Base-by-base conservation (phyloP, 2,888 invertebrate species). In the Capitulum mitella region DNA sequence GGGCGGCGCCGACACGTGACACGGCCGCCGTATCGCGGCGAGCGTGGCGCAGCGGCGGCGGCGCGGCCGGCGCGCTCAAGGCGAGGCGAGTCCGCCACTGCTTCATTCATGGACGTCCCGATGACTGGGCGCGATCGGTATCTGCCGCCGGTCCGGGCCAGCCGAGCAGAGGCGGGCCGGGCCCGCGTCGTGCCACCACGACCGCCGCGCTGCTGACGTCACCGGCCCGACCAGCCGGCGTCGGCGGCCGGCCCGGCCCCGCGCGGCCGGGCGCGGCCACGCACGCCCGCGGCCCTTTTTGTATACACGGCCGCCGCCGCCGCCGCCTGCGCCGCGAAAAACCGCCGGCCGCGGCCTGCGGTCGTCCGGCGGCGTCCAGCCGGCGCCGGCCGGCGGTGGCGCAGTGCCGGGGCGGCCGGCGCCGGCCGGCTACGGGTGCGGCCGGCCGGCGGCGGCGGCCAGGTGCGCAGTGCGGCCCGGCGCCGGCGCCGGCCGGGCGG, bases 311-410 rank as follows among this genome's bases (percentile, higher is more conserved):
- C 43, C n/a, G 43, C 34, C 12, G 26, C 34, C 75, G 22, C 75
- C 6, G 40, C 19, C 75, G 8, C 19, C n/a, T 26, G 43, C 40
- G 40, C n/a, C n/a, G n/a, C n/a, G n/a, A n/a, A n/a, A n/a, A n/a
- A n/a, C n/a, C n/a, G 75, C 19, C 43, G 40, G 1, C 88, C 92
- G 19, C 97, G 98, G 0, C 98, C 95, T 86, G n/a, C 93, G 98
- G 83, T 98, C 98, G 88, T 98, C 98, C 0, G 96, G 96, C 0
- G 87, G 99, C 0, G 97, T 97, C 0, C 99, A 98, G 0, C 97
- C 97, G 0, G 64, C 78, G 40, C 40, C 61, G 43, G 64, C 40
- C n/a, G 54, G 58, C 29, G 40, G 37, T 40, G 40, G 0, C 58
- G 40, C 78, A 32, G 61, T 16, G 29, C 26, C 37, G 54, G 48